Base-by-base conservation (phyloP, 1,140 invertebrate species). In the Drosophila orosa region DNA sequence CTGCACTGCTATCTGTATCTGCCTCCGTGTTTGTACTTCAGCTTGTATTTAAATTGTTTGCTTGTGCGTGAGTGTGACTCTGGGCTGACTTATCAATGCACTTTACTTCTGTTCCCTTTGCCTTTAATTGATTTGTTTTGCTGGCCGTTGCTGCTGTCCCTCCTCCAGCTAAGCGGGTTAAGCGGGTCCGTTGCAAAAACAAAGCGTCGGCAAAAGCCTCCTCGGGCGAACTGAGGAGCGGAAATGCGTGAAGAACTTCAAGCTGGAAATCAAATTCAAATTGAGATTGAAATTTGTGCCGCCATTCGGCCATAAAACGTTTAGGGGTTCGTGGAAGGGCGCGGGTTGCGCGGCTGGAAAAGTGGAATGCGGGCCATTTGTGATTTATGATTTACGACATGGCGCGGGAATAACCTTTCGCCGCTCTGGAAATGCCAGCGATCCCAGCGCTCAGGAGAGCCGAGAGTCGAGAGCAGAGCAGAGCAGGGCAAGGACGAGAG, bases 301-400 rank as follows among this genome's bases (percentile, higher is more conserved):
- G 80, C 80, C 77, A 76, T 73, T 83, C 72, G 79, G 76, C 66
- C 79, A 71, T 84, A 76, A 85, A 89, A 80, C 68, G 77, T 80
- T 89, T 78, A 78, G 65, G 76, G 73, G 60, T 89, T 89, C 84
- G 77, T 66, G 74, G 84, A 89, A 89, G 75, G 63, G 60, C 60
- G 47, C 37, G 22, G 40, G 57, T 12, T 19, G 48, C 24, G 24
- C n/a, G 45, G 31, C 25, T 29, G 35, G 5, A 35, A 35, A 31
- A 59, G 31, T 31, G 61, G 60, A 66, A 65, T 33, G 44, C 65
- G 35, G 31, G 27, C 44, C 65, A 35, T 56, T 60, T 63, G 63
- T 89, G 84, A 89, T 89, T 89, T 89, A 89, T 87, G 80, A 89
- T 89, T 89, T 89, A 89, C 83, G 80, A 59, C 77, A 89, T 84